Percentiles rank a stretch among this genome's conserved stretches.
Evolutionary conservation across 2,113 vertebrate genomes (phyloP).

Genomic region (Cyanoramphus novaezelandiae): DNA sequence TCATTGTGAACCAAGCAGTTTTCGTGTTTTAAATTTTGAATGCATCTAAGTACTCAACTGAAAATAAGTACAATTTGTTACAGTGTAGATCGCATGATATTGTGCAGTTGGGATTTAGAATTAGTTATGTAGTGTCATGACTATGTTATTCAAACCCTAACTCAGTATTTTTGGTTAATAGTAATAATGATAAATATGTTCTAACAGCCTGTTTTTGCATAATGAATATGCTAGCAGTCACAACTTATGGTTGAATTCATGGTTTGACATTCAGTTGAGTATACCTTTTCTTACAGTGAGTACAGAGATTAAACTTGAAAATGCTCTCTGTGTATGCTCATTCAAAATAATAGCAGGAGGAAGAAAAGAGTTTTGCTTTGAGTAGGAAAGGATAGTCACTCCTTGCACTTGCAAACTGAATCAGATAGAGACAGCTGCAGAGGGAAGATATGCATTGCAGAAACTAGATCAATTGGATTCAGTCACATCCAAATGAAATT

Average conservation of each 20-base stretch:
- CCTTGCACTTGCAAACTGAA: slow-evolving; percentile 72
- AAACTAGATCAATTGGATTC: slow-evolving; percentile 77
- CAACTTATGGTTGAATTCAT: not conserved
- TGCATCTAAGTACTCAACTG: not conserved
- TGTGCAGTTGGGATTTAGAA: not conserved
- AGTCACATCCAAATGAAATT: slow-evolving; percentile 82
- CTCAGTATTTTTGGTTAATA: not conserved
- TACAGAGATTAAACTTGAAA: slow-evolving; percentile 7
- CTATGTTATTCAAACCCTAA: not conserved
- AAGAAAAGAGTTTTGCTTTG: slow-evolving; percentile 30
- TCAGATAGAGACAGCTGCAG: slow-evolving; percentile 74
- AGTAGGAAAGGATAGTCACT: slow-evolving; percentile 50
- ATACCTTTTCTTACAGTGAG: not conserved
- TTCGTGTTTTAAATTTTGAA: not conserved
- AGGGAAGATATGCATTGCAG: slow-evolving; percentile 78
- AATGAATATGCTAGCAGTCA: not conserved
- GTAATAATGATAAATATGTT: not conserved
- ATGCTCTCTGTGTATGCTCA: not conserved
- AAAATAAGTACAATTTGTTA: not conserved
- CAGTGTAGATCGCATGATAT: not conserved
- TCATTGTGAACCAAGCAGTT: not conserved
- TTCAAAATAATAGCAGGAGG: slow-evolving; percentile 15
- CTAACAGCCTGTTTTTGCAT: not conserved
- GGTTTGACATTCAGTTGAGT: not conserved
- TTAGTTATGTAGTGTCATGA: not conserved